Evolutionary conservation across 2,797 vertebrate species (phyloP), one percentile per base, ranked within the genome.

Genomic region (Dryobates pubescens): DNA sequence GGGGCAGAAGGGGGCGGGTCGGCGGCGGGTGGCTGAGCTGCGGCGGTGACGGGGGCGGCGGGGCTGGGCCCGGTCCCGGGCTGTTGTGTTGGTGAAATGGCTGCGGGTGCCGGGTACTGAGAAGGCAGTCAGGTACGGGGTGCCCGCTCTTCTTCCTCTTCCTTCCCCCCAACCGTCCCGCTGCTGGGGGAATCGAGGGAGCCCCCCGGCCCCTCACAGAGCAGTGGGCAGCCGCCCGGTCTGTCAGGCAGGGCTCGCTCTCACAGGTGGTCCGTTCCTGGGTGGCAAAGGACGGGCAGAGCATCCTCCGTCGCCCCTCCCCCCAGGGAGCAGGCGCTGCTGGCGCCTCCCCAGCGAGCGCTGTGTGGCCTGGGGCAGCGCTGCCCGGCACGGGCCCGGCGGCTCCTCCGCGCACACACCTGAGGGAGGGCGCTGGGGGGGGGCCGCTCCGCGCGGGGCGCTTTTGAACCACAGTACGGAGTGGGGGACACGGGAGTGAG

Each of bases 71-170:
- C 26, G 53, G 27, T 10, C 16, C 9, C 27, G 30, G 23, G 53
- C 23, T 20, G 29, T 9, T 11, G 80, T 19, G 69, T 57, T 38
- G 53, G 82, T 68, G 95, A 67, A 63, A 90, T 83, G 95, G 81
- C 58, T 22, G 83, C 79, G 90, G 88, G 90, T 56, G 73, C 77
- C 45, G 63, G 89, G 89, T 61, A 11, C 85, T 94, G 82, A 76
- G 85, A 90, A 58, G n/a, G 8, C 57, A 9, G 32, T 30, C 70
- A 93, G 68, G 91, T 88, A 86, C 41, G 82, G 68, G 51, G 13
- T 26, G 27, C 32, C 47, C 17, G 5, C 24, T 43, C 6, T 4
- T 7, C 10, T 11, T 30, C 1, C 19, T 34, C 15, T 27, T 29
- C 3, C 14, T 27, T 29, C 3, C 13, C 18, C 18, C 32, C 18